Evolutionary conservation across 2,888 invertebrate genomes (phyloP).

Genomic region (Fissipunctia ypsillon): DNA sequence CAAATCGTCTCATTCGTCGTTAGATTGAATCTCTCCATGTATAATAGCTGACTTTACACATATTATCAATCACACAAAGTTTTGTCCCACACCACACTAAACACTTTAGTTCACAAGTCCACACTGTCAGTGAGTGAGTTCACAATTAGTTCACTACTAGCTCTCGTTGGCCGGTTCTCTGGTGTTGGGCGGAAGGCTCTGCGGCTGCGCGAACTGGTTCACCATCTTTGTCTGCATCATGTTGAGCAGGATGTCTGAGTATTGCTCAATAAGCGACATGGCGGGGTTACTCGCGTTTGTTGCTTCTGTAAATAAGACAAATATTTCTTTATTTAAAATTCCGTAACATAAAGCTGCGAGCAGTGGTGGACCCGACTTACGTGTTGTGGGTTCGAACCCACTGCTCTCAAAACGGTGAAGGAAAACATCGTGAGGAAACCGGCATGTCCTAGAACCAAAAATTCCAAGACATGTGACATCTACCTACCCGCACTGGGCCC

Average conservation of each 20-base stretch:
- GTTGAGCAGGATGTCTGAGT: conserved; percentile 91
- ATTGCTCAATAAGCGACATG: conserved; percentile 91
- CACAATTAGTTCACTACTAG: conserved; percentile 75
- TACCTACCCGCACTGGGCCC: too few relatives aligned
- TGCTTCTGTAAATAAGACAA: conserved; percentile 73
- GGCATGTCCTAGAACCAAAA: too few relatives aligned
- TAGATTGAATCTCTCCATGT: background rate
- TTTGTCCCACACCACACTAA: background rate
- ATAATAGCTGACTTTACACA: conserved; percentile 3
- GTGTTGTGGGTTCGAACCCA: too few relatives aligned
- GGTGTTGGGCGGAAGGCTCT: conserved; percentile 81
- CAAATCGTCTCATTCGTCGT: background rate
- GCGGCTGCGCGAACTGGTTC: conserved; percentile 83
- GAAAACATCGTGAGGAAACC: too few relatives aligned
- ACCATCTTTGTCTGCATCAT: conserved; percentile 89
- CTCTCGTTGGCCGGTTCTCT: conserved; percentile 80
- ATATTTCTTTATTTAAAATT: background rate
- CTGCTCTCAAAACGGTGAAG: too few relatives aligned
- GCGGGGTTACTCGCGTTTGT: conserved; percentile 80
- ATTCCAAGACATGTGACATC: too few relatives aligned
- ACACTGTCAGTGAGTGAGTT: background rate
- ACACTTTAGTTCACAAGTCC: conserved; percentile 17
- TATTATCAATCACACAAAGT: background rate
- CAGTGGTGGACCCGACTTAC: too few relatives aligned
- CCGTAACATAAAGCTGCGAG: background rate